phyloP scores from a whole-genome alignment of 1,140 invertebrate genomes.

The Trissolcus basalis region DNA sequence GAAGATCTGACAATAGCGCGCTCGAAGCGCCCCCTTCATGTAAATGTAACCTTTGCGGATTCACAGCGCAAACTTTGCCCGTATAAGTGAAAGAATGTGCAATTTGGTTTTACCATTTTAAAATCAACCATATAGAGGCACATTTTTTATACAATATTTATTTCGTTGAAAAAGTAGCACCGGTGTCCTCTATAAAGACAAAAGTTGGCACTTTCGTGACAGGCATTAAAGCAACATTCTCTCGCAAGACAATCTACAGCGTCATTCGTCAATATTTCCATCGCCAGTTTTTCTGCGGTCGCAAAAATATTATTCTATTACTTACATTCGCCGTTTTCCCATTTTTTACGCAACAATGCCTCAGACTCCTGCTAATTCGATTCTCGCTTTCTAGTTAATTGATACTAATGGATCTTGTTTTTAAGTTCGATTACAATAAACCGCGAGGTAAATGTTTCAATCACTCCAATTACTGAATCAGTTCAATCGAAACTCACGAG shows the following conservation, averaged over 20 bases:
- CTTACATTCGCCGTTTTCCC: neutral
- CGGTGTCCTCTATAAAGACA: no score
- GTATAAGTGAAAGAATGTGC: constrained; percentile 57
- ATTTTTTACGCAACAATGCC: constrained; percentile 1
- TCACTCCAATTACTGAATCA: neutral
- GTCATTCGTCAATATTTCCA: no score
- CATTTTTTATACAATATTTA: no score
- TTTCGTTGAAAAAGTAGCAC: no score
- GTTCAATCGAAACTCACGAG: constrained; percentile 3
- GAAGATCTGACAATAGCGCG: constrained; percentile 41
- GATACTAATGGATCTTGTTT: constrained; percentile 61
- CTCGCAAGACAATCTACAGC: no score
- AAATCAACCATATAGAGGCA: neutral
- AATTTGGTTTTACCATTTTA: constrained; percentile 29
- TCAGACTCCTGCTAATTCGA: constrained; percentile 58
- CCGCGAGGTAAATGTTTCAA: no score
- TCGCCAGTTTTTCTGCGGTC: no score
- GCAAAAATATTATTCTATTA: no score
- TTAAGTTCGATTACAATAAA: neutral
- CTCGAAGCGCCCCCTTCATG: constrained; percentile 44
- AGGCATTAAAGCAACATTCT: no score
- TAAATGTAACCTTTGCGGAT: constrained; percentile 62
- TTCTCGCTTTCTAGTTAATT: constrained; percentile 65
- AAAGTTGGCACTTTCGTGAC: no score
- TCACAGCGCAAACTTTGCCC: constrained; percentile 45